Base-by-base conservation (phyloP, 2,797 vertebrate species). In the Oophaga sylvatica region DNA sequence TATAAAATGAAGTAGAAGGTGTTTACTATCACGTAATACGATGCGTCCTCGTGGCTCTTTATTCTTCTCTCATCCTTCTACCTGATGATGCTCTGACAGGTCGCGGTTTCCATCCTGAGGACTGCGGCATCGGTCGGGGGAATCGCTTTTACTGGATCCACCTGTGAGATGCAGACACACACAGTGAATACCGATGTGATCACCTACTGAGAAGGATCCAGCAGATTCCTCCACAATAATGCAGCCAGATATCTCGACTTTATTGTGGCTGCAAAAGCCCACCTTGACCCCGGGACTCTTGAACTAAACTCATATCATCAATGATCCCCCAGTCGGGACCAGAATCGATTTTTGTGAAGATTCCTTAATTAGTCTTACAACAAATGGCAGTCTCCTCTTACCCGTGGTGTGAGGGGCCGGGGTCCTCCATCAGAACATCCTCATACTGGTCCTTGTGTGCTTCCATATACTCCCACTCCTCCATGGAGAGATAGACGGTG, bases 401-500 rank as follows among this genome's bases (percentile, higher is more conserved):
- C 71, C 71, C 71, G 71, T 45, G 71, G 10, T 48, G 41, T 73
- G 35, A 73, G 71, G 41, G 35, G 19, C 71, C 11, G 71, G 35
- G 35, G 7, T 45, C 41, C 71, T 85, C 73, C 59, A 67, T 77
- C 59, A 85, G 26, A 13, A 53, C 13, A 12, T 85, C 71, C n/a
- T 78, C 56, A 59, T 84, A 84, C n/a, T 62, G 48, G 26, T 84
- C 83, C 83, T 84, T 84, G 71, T 84, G 70, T 77, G 17, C 73
- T 7, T 85, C 83, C 65, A 85, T 20, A 85, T 85, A 85, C 59
- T 85, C 83, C 71, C 83, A 85, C 83, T 85, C 83, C 67, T 77
- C 83, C 59, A 71, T 78, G 60, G 83, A 78, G 41, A 85, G 57
- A 78, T 78, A n/a, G 73, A 85, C 73, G 12, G 73, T 45, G 63